phyloP scores from a whole-genome alignment of 1,140 invertebrate genomes.

The Cyclargus thomasi region DNA sequence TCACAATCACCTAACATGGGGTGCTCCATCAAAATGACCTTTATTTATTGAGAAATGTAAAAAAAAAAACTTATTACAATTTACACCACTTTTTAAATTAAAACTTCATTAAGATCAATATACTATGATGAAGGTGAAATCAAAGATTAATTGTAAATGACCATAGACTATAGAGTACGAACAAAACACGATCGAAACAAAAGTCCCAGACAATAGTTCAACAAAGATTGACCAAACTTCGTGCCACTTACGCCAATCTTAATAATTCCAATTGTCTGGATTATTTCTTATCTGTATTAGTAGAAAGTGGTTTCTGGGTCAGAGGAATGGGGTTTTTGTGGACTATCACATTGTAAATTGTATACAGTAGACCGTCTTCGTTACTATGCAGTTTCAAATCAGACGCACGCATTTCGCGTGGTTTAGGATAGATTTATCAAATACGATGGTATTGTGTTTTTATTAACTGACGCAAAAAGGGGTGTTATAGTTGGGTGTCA shows the following conservation, averaged over 20 bases:
- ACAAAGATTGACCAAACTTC: conserved; percentile 9
- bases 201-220: conserved; percentile 15
- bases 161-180: not conserved
- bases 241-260: conserved; percentile 49
- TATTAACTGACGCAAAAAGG: too few species aligned
- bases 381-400: too few species aligned
- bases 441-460: too few species aligned
- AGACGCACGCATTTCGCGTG: too few species aligned
- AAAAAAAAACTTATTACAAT: not conserved
- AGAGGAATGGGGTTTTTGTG: conserved; percentile 11
- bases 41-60: not conserved
- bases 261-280: conserved; percentile 40
- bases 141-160: conserved; percentile 10
- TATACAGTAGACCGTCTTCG: too few species aligned
- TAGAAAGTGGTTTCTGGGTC: conserved; percentile 29
- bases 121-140: not conserved
- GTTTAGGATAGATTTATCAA: too few species aligned
- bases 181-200: conserved; percentile 16
- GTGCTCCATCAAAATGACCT: too few species aligned
- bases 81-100: not conserved
- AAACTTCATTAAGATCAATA: not conserved
- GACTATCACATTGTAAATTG: not conserved
- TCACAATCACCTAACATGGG: too few species aligned
- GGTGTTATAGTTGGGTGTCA: too few species aligned
- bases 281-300: conserved; percentile 44